Evolutionary conservation across 2,113 vertebrate species (phyloP), one percentile per base, ranked within the genome.

Genomic region (Oryzias javanicus): DNA sequence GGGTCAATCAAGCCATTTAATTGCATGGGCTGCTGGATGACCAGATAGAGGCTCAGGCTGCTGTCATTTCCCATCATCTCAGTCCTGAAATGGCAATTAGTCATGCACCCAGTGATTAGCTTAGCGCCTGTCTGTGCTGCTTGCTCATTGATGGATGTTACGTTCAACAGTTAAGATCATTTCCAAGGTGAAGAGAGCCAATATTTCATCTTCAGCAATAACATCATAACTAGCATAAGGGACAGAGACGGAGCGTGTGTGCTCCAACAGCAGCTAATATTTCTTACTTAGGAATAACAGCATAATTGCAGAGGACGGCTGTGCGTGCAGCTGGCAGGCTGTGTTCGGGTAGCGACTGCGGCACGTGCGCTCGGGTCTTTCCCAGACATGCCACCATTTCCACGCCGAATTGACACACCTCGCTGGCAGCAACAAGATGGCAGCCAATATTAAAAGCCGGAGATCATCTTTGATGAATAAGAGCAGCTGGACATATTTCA

Each of bases 1-100:
- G 84, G 86, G 80, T 87, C 82, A 88, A 89, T 88, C 76, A 84
- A 83, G 72, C 67, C 65, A 86, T 89, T 84, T 89, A 88, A 89
- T 89, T 88, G 82, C 70, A 81, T 81, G 79, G 76, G 85, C 70
- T 78, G 79, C 60, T 80, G 78, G 72, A 73, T 53, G 86, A 81
- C 77, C 76, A 80, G 82, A 81, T 72, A 85, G 81, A 50, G 77
- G 67, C 82, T 64, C 70, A 24, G 70, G 64, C 79, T 79, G 66
- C 76, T 66, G 77, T 69, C 81, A 78, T 82, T 86, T 84, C 69
- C 74, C 75, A 84, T 79, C 84, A 87, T 86, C 86, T 82, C 79
- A 85, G 84, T 88, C 83, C 76, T 66, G 79, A 70, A 74, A 77
- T 64, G 78, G 75, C 78, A 90, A 89, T 91, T 89, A 89, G 88